A percentile compares a stretch with the other conserved stretches of the same genome.
Conservation (phyloP, 2,113 vertebrate species). For the Phyllostomus discolor region DNA sequence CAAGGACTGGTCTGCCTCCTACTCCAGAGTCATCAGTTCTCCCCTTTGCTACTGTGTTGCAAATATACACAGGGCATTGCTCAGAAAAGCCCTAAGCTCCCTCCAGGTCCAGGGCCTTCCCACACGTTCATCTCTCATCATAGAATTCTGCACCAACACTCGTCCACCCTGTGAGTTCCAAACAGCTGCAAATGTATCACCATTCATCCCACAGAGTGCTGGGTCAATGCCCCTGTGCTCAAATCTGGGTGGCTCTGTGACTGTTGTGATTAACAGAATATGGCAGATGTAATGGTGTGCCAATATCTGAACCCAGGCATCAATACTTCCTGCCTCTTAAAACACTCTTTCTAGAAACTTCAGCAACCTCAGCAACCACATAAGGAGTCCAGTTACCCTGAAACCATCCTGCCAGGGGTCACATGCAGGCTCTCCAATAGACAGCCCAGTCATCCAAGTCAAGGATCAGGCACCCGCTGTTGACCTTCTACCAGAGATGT, state of each 20-base stretch:
- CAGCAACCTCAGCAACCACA: not conserved
- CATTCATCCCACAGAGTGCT: no score
- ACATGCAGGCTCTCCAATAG: not conserved
- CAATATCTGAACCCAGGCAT: not conserved
- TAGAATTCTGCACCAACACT: not conserved
- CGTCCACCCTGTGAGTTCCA: not conserved
- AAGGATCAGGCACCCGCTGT: no score
- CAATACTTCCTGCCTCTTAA: not conserved
- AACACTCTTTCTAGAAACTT: not conserved
- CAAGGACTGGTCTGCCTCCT: no score
- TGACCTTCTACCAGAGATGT: no score
- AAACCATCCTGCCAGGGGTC: not conserved
- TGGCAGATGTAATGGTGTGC: not conserved
- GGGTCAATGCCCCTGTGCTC: not conserved
- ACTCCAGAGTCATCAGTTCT: not conserved
- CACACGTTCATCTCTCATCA: not conserved
- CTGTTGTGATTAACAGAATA: not conserved
- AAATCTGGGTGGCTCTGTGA: not conserved
- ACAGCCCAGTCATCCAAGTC: not conserved
- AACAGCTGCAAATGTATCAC: not conserved
- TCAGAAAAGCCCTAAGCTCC: not conserved
- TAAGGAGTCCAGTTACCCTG: not conserved
- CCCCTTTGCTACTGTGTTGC: not conserved
- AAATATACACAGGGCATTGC: not conserved
- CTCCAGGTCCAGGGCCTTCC: not conserved